Evolutionary conservation across 2,888 invertebrate genomes (phyloP).

Genomic region (Taphrorychus bicolor): DNA sequence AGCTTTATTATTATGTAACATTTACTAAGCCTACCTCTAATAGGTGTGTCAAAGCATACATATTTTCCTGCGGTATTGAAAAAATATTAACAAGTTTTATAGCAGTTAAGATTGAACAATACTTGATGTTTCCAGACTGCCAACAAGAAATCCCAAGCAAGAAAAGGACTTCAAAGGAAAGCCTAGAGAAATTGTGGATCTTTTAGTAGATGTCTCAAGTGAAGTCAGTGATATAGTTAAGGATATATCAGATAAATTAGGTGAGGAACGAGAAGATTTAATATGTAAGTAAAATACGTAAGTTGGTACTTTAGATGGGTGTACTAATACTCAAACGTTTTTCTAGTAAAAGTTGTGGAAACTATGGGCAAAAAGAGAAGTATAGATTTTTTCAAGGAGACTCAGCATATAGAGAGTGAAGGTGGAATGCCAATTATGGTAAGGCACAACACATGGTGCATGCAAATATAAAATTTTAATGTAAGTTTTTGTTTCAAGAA

Average conservation of each 20-base stretch:
- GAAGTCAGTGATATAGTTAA: constrained; percentile 69
- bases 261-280: constrained; percentile 76
- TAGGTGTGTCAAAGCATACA: too few species aligned
- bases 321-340: too few species aligned
- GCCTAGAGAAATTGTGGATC: constrained; percentile 66
- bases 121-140: constrained; percentile 56
- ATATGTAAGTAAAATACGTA: constrained; percentile 76
- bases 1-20: too few species aligned
- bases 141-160: constrained; percentile 55
- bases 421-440: constrained; percentile 88
- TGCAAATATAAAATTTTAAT: too few species aligned
- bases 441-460: too few species aligned
- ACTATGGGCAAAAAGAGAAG: constrained; percentile 76
- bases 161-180: constrained; percentile 63
- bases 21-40: too few species aligned
- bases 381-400: constrained; percentile 77
- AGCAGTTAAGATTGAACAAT: too few species aligned
- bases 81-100: too few species aligned
- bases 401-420: constrained; percentile 80
- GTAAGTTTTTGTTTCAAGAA: constrained; percentile 51
- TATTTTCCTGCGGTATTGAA: too few species aligned
- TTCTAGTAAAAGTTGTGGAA: constrained; percentile 73
- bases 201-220: constrained; percentile 61
- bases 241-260: constrained; percentile 77
- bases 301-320: too few species aligned